Evolutionary conservation across 2,113 vertebrate species (phyloP), one percentile per base, ranked within the genome.

Genomic region (Salvelinus fontinalis): DNA sequence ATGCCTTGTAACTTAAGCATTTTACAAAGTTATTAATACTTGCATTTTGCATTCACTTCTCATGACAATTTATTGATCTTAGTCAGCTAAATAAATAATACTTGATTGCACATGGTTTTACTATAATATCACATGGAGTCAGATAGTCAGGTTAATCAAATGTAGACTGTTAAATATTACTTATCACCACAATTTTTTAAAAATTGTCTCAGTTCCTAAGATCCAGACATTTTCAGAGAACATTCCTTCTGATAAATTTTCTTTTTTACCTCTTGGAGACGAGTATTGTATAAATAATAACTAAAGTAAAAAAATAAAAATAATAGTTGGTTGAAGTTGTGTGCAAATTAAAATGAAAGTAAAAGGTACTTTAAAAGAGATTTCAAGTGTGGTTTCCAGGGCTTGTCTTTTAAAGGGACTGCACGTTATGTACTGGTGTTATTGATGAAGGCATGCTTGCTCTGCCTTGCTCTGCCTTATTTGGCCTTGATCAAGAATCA

Each of bases 161-260:
- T 11, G 39, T 12, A 44, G 8, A 44, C 0, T 11, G 2, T 3
- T 1, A 11, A 11, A 44, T 44, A 11, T 12, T 11, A 44, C 9
- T 44, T 44, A 44, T 44, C 39, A 44, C 39, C 3, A 44, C 9
- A 9, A 26, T 49, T 70, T 18, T 11, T 2, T 14, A 16, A 13
- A 24, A 3, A 13, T 39, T 49, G 34, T 70, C 34, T 49, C 44
- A 22, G 27, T 48, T 64, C 34, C 9, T 5, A 27, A 71, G 77
- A 82, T 77, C 79, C 76, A 70, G 44, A 67, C 67, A 69, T 82
- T 66, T 59, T 62, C 62, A 60, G 71, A 67, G 76, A 78, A 74
- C 24, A 20, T 51, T 51, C 24, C 22, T 77, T 67, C 70, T 75
- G 29, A 83, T 81, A 67, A 76, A 76, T 78, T 31, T 34, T 6